Percentiles rank a stretch among this genome's conserved stretches.
Conservation (phyloP, 2,888 invertebrate genomes). For the Bellardia pandia region DNA sequence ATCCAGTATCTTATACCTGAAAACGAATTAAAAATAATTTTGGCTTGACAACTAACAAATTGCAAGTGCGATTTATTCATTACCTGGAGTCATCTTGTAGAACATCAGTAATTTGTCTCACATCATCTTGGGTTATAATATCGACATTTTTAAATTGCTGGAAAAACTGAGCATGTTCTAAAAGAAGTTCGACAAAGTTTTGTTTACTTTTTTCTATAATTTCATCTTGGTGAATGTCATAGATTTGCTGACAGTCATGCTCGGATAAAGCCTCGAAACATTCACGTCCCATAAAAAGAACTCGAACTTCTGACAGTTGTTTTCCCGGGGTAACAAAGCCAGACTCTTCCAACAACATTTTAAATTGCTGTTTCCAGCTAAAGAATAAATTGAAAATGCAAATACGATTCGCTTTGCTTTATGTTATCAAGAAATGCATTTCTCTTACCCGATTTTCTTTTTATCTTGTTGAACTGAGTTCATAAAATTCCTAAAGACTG, state of each 20-base stretch:
- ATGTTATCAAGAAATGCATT: neutral
- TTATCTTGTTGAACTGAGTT: conserved; percentile 96
- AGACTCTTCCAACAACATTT: conserved; percentile 95
- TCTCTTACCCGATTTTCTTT: conserved; percentile 93
- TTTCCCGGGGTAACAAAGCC: conserved; percentile 98
- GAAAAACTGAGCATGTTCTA: conserved; percentile 97
- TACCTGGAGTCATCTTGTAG: conserved; percentile 96
- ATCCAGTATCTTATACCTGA: conserved; percentile 95
- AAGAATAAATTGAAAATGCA: neutral
- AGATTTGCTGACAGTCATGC: conserved; percentile 95
- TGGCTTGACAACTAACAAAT: neutral
- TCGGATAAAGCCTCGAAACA: conserved; percentile 96
- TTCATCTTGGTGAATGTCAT: conserved; percentile 96
- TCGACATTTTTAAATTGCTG: conserved; percentile 96
- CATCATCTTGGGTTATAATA: conserved; percentile 96
- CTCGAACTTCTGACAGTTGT: conserved; percentile 93
- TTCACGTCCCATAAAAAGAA: conserved; percentile 96
- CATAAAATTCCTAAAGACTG: conserved; percentile 95
- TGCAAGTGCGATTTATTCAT: neutral
- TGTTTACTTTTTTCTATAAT: conserved; percentile 95
- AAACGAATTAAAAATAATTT: neutral
- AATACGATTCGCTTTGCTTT: neutral
- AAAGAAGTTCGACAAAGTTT: conserved; percentile 95
- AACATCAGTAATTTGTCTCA: conserved; percentile 95
- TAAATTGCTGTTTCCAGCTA: conserved; percentile 97